These are phyloP conservation scores for Macaria notata DNA, from an alignment of 2,888 invertebrate species.

Conservation along the genomic window DNA sequence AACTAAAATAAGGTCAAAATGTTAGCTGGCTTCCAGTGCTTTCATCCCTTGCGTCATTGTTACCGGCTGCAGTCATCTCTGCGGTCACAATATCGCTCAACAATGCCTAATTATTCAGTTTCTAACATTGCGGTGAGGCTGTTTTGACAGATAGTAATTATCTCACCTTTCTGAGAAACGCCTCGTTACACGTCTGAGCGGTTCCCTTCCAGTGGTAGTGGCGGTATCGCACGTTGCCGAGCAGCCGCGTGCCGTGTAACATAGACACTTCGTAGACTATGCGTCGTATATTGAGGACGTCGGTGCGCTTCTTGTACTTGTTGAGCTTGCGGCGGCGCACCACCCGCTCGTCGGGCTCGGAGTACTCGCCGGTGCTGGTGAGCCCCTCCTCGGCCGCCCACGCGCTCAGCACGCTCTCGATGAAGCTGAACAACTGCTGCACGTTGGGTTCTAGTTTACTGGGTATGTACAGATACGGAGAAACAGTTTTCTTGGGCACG, in stretches of 20 bases:
- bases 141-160: constrained; percentile 4
- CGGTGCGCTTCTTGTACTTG: constrained; percentile 84
- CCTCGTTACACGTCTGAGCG: constrained; percentile 93
- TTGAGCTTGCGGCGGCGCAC: constrained; percentile 83
- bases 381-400: constrained; percentile 89
- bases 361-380: constrained; percentile 87
- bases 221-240: constrained; percentile 87
- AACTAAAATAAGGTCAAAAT: constrained; percentile 77
- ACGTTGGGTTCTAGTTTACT: constrained; percentile 88
- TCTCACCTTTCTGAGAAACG: constrained; percentile 93
- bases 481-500: constrained; percentile 73
- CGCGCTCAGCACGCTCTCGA: constrained; percentile 89
- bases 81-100: constrained; percentile 21
- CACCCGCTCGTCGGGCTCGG: constrained; percentile 87
- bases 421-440: constrained; percentile 91
- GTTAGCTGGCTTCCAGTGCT: constrained; percentile 57
- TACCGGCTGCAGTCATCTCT: constrained; percentile 21
- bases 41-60: constrained; percentile 47
- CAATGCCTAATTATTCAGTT: neutral
- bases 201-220: constrained; percentile 94
- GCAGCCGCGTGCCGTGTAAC: constrained; percentile 84
- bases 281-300: constrained; percentile 85
- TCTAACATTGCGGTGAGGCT: constrained; percentile 1
- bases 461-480: constrained; percentile 77
- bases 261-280: constrained; percentile 88